Evolutionary conservation across 2,113 vertebrate species (phyloP).

Genomic region (Dipodomys ordii): DNA sequence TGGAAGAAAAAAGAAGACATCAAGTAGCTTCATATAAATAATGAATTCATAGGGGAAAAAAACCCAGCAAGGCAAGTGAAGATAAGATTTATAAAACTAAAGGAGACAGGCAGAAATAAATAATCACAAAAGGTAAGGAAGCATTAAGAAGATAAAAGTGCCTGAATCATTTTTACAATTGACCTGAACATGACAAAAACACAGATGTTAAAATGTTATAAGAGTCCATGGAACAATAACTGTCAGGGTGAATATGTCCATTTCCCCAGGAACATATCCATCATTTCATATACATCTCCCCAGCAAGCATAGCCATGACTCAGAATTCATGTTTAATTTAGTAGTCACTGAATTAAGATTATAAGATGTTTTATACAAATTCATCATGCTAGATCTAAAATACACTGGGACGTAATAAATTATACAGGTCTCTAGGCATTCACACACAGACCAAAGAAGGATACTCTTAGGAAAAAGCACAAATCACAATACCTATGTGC

Average conservation of each 20-base stretch:
- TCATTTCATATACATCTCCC: conserved; percentile 2
- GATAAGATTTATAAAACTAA: conserved; percentile 2
- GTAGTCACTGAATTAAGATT: conserved; percentile 31
- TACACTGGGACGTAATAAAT: too few species aligned
- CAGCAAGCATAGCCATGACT: not conserved
- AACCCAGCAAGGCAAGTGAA: conserved; percentile 18
- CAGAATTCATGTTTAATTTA: conserved; percentile 33
- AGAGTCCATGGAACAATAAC: not conserved
- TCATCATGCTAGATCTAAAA: not conserved
- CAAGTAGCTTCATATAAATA: conserved; percentile 41
- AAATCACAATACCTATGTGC: too few species aligned
- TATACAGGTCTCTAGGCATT: too few species aligned
- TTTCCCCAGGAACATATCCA: not conserved
- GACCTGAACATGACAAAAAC: not conserved
- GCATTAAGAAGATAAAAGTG: not conserved
- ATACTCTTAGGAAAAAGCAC: too few species aligned
- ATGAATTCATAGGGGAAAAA: conserved; percentile 24
- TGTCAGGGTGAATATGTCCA: not conserved
- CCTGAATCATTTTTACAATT: conserved; percentile 46
- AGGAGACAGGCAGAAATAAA: conserved; percentile 33
- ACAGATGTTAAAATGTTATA: not conserved
- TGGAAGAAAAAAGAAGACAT: not conserved
- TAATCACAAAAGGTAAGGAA: conserved; percentile 37
- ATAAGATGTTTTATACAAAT: not conserved
- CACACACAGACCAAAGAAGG: too few species aligned